Percentiles rank a stretch among this genome's conserved stretches.
Conservation (phyloP, 2,113 vertebrate genomes). For the Anas platyrhynchos region DNA sequence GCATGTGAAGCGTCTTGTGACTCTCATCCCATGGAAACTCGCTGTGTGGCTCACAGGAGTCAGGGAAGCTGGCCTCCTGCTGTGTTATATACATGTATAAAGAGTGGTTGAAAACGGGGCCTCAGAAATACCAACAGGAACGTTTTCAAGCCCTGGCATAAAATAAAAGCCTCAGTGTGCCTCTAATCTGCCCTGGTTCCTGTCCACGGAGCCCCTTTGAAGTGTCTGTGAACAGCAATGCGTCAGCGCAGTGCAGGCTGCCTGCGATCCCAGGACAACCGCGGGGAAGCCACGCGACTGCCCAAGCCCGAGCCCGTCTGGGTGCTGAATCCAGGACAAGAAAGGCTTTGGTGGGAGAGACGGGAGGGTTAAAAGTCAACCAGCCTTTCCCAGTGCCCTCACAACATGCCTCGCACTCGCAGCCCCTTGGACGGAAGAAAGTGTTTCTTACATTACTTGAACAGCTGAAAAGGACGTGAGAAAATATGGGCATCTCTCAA, state of each 20-base stretch:
- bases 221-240: background rate
- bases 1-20: background rate
- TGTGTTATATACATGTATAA: background rate
- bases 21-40: background rate
- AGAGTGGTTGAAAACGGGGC: background rate
- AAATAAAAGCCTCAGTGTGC: conserved; percentile 28
- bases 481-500: background rate
- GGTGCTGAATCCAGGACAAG: background rate
- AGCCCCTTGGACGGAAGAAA: background rate
- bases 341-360: background rate
- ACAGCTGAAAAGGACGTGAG: background rate
- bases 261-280: rapidly evolving
- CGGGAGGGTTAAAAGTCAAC: background rate
- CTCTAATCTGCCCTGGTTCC: conserved; percentile 36
- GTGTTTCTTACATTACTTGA: background rate
- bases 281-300: rapidly evolving
- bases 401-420: background rate
- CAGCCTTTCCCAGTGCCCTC: background rate
- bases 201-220: background rate
- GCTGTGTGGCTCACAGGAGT: background rate
- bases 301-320: background rate
- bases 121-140: background rate
- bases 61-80: background rate
- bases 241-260: rapidly evolving
- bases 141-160: background rate